A percentile compares a stretch with the other conserved stretches of the same genome.
phyloP scores from a whole-genome alignment of 2,113 vertebrate species.

The Semnornis frantzii region DNA sequence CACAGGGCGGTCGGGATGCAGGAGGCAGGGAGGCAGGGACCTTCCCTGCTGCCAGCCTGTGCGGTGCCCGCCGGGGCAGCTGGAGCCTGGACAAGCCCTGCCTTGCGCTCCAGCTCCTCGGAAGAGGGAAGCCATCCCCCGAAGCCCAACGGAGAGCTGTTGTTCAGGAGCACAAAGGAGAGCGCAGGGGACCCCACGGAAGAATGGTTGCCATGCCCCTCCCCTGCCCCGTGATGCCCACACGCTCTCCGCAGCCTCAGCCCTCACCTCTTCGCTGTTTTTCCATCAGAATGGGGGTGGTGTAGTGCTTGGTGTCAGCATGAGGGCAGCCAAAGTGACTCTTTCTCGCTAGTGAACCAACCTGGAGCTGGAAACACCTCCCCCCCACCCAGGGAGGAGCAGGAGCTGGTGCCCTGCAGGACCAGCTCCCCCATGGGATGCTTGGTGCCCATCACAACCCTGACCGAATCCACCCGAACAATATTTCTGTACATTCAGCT shows the following conservation, averaged over 20 bases:
- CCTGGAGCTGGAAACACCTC: neutral
- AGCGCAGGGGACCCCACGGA: accelerated
- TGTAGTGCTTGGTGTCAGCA: neutral
- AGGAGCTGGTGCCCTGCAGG: neutral
- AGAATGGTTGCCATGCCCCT: accelerated
- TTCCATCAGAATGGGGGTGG: accelerated
- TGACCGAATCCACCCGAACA: accelerated
- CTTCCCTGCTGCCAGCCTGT: neutral
- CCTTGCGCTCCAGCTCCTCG: neutral
- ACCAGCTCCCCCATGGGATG: accelerated
- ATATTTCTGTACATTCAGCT: neutral
- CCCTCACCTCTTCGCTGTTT: accelerated
- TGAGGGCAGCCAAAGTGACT: accelerated
- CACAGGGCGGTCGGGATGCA: neutral
- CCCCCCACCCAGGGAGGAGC: neutral
- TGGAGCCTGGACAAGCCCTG: neutral
- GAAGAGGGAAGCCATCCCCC: neutral
- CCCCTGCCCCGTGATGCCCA: accelerated
- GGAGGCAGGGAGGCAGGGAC: neutral
- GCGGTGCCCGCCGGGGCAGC: neutral
- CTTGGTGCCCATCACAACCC: accelerated
- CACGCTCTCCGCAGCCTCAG: accelerated
- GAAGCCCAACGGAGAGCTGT: neutral
- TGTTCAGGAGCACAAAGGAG: neutral
- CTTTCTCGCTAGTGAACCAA: neutral